phyloP scores from a whole-genome alignment of 2,888 invertebrate species.

The Trimorus sp. region DNA sequence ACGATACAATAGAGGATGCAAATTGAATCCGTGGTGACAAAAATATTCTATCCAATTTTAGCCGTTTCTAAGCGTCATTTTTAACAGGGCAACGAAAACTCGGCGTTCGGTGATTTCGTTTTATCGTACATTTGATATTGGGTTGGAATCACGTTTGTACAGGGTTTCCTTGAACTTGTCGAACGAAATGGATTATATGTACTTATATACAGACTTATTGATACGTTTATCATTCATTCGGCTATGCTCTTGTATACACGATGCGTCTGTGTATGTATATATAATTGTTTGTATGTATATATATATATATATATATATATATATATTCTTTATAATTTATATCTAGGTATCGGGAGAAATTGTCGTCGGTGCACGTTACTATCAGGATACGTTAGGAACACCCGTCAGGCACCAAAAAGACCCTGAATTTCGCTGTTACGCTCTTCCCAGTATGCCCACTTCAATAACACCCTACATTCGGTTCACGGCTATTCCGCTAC shows the following conservation, averaged over 20 bases:
- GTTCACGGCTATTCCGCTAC: constrained; percentile 4
- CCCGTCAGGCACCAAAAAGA: constrained; percentile 75
- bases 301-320: too few relatives aligned
- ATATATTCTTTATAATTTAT: background rate
- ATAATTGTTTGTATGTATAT: background rate
- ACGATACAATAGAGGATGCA: background rate
- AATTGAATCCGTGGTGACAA: background rate
- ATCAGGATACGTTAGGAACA: constrained; percentile 74
- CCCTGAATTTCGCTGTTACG: constrained; percentile 68
- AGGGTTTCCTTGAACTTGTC: constrained; percentile 24
- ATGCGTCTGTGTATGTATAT: constrained; percentile 5
- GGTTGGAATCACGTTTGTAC: constrained; percentile 45
- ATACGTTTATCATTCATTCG: constrained; percentile 42
- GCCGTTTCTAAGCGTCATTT: background rate
- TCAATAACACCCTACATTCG: constrained; percentile 36
- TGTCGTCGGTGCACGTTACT: constrained; percentile 33
- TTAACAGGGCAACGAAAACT: background rate
- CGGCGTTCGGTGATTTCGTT: constrained; percentile 26
- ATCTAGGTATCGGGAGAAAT: constrained; percentile 23
- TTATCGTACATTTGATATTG: constrained; percentile 41
- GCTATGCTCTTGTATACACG: constrained; percentile 28
- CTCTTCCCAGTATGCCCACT: constrained; percentile 28
- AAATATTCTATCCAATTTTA: background rate
- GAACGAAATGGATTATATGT: constrained; percentile 19
- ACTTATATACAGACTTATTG: constrained; percentile 30